Evolutionary conservation across 2,888 invertebrate genomes (phyloP), one percentile per base, ranked within the genome.

Genomic region (Thymelicus acteon): DNA sequence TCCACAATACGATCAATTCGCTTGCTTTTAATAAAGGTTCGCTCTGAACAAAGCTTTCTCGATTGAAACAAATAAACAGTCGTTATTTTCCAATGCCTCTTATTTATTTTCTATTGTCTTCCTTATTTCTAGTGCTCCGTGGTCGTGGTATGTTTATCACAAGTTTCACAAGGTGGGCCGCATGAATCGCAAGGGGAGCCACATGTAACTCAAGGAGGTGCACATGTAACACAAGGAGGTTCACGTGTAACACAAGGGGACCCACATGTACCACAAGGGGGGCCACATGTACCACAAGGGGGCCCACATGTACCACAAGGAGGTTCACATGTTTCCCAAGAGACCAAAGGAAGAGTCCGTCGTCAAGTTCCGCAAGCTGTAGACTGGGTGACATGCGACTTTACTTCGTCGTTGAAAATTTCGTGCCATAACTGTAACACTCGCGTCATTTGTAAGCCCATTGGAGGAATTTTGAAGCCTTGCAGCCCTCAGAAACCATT

Each of bases 371-470:
- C 31, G 0, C 60, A 76, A 24, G 64, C n/a, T 2, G 75, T 76
- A 6, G 77, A 74, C 47, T 85, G 82, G 84, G 81, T 80, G 0
- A 39, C 82, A 3, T 89, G 89, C 60, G 81, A 86, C 72, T 49
- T 75, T 64, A 78, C 78, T 7, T 72, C 75, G 0, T 72, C 72
- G 0, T 79, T 83, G 0, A 76, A 72, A 37, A 72, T 85, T 10
- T 83, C 85, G 0, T 90, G 90, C 72, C 72, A 81, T 4, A 83
- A 88, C 71, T 90, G 88, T 76, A 80, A 74, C 49, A 88, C 87
- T 2, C 81, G 82, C 2, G 40, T 87, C 39, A 82, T 89, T 19
- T 90, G 91, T 75, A 87, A 87, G 61, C 82, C 81, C 2, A 48
- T 84, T 7, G 87, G 86, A 6, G 89, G 89, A 0, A 52, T 88